These are phyloP conservation scores for Heterodera schachtii DNA, from an alignment of 1,140 invertebrate species.

Conservation along the genomic window DNA sequence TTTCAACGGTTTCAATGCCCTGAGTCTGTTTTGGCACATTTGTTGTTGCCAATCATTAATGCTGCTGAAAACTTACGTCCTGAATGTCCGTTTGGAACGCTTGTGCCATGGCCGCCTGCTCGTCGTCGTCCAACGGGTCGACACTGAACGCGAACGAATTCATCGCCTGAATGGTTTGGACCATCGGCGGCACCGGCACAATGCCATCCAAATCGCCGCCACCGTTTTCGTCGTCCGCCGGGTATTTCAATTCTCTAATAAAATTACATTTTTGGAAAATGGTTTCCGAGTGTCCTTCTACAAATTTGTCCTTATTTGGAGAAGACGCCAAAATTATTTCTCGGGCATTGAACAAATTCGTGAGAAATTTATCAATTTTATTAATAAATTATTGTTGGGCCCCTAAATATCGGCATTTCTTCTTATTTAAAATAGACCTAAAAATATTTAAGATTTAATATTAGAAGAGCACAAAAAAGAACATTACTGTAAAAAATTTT, in stretches of 20 bases:
- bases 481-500: no score
- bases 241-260: conserved; percentile 47
- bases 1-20: no score
- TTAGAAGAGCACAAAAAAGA: no score
- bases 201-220: conserved; percentile 40
- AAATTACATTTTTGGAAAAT: not conserved
- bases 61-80: conserved; percentile 26
- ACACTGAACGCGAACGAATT: conserved; percentile 50
- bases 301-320: no score
- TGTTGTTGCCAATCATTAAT: conserved; percentile 32
- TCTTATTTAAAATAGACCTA: no score
- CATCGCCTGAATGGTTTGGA: conserved; percentile 39
- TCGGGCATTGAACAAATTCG: no score
- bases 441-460: no score
- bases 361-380: no score
- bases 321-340: no score
- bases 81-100: conserved; percentile 41
- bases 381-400: no score
- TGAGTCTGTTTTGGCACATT: not conserved
- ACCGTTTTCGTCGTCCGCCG: conserved; percentile 41
- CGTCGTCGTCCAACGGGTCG: conserved; percentile 35
- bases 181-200: conserved; percentile 35
- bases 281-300: no score
- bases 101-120: conserved; percentile 37
- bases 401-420: no score